Base-by-base conservation (phyloP, 1,140 invertebrate genomes). In the Camponotus pennsylvanicus region DNA sequence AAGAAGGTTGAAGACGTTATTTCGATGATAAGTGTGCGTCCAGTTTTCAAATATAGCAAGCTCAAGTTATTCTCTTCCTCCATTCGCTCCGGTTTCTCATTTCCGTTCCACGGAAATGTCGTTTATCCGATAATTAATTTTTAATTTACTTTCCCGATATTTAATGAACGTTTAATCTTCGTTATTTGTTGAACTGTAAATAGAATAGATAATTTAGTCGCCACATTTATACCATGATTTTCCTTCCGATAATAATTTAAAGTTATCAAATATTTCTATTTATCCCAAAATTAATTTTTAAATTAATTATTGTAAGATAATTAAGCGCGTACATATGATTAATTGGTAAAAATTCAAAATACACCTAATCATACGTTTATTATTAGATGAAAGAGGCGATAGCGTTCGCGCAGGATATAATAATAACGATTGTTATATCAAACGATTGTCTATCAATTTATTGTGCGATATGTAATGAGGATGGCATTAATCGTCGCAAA, bases 331-430 rank as follows among this genome's bases (percentile, higher is more conserved):
- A 13, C 34, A 77, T 64, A 77, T 45, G 8, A 82, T 82, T 82
- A 83, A 83, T 83, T 75, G 63, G 34, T 69, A 83, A 83, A 83
- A 83, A 83, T 75, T 11, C 55, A 82, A 18, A 9, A 57, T 45
- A 15, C 11, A 21, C 32, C 55, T 82, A 83, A 61, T 61, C 40
- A 40, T 6, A 40, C 45, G 21, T 15, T 70, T 55, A 80, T 80
- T 61, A 75, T 63, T 32, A 55, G 55, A 75, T 18, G 27, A 49
- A 49, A 5, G 21, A n/a, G 37, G n/a, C 27, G 15, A 37, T 59
- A 59, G 37, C 37, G 37, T 7, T 42, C 15, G 21, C 21, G 7
- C 34, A 32, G 7, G 15, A 15, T 21, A 34, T 45, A 42, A 40
- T 45, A 83, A 71, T 52, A 83, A 64, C 40, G 42, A 73, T 75